Base-by-base conservation (phyloP, 2,113 vertebrate species). In the Silurus meridionalis region DNA sequence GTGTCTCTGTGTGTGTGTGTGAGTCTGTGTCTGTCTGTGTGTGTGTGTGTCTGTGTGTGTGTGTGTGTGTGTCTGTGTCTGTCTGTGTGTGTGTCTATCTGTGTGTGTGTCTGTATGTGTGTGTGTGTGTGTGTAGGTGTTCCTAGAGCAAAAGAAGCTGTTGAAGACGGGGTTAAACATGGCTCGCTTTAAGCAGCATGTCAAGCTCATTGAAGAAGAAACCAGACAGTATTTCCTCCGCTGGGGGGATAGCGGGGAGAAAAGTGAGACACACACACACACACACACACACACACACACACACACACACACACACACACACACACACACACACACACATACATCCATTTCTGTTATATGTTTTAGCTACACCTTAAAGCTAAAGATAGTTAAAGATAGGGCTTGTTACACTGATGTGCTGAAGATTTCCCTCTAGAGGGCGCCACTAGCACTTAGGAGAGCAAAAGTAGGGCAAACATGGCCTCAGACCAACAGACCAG, bases 71-170 rank as follows among this genome's bases (percentile, higher is more conserved):
- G 28, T 37, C 1, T 37, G 28, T 37, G 28, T 37, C 14, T 71
- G 67, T 17, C 4, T 60, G n/a, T 25, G 10, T 28, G 64, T 67
- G 64, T 66, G n/a, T n/a, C n/a, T n/a, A n/a, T n/a, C n/a, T 23
- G 25, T 46, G 67, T 46, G 3, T 13, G 61, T 81, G 46, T 82
- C 25, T 15, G 25, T 23, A 61, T 86, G 6, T 71, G 69, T 67
- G 55, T 86, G 19, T 66, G 60, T 80, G 3, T 85, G 48, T 19
- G 84, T 64, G 48, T 90, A 99, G 98, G 28, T 99, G 72, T 99
- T 99, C 92, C 92, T 99, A 95, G 98, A 99, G 88, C 98, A 99
- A 90, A 99, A 99, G 95, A 99, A 99, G 92, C 97, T 99, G 94
- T 90, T 99, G 87, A 99, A 99, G 95, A 98, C 95, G 0, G 97